Evolutionary conservation across 2,797 vertebrate genomes (phyloP).

Genomic region (Menidia menidia): DNA sequence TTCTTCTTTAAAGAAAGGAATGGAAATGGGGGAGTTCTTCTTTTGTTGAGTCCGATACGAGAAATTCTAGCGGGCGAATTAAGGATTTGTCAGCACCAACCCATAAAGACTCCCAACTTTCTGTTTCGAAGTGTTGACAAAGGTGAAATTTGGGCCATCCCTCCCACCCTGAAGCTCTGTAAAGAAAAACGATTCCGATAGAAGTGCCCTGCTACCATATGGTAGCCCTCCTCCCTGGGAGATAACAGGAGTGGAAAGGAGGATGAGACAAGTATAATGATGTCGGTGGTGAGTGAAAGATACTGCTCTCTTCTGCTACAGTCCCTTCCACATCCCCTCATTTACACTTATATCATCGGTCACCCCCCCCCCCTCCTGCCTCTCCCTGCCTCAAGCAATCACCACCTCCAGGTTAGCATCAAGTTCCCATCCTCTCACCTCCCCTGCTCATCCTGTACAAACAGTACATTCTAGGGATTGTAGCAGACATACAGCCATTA

Average conservation of each 20-base stretch:
- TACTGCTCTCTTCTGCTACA: slow-evolving; percentile 49
- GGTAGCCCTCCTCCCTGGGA: slow-evolving; percentile 53
- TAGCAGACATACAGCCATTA: slow-evolving; percentile 58
- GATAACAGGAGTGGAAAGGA: slow-evolving; percentile 57
- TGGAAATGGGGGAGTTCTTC: slow-evolving; percentile 37
- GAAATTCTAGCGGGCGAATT: slow-evolving; percentile 26
- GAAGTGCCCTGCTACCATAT: slow-evolving; percentile 51
- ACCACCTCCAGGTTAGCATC: slow-evolving; percentile 39
- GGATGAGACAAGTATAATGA: slow-evolving; percentile 65
- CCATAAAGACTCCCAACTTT: slow-evolving; percentile 39
- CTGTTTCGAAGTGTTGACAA: slow-evolving; percentile 38
- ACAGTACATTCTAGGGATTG: slow-evolving; percentile 48
- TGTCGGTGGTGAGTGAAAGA: slow-evolving; percentile 40
- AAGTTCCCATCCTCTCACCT: slow-evolving; percentile 8
- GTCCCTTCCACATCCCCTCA: slow-evolving; percentile 54
- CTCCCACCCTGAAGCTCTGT: slow-evolving; percentile 45
- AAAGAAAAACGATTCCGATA: slow-evolving; percentile 53
- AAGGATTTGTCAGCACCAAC: slow-evolving; percentile 50
- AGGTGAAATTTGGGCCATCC: slow-evolving; percentile 61
- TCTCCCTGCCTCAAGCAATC: slow-evolving; percentile 20
- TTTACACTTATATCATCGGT: slow-evolving; percentile 56
- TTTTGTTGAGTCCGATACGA: slow-evolving; percentile 37
- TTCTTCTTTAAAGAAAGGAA: slow-evolving; percentile 33
- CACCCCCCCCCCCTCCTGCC: background rate
- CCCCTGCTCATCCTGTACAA: slow-evolving; percentile 39